Evolutionary conservation across 2,888 invertebrate species (phyloP).

Genomic region (Axea sp.): DNA sequence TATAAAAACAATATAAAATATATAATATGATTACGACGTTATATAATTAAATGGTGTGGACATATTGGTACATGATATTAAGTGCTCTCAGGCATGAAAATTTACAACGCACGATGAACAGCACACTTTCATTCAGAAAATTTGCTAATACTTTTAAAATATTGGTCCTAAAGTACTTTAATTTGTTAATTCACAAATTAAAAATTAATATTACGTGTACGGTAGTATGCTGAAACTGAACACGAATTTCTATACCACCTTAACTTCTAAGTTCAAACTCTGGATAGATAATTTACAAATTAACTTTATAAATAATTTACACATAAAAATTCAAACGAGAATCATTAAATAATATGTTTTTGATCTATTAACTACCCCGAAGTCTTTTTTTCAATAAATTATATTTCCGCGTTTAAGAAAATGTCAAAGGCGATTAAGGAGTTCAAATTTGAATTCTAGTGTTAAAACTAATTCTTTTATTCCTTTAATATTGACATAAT

Average conservation of each 20-base stretch:
- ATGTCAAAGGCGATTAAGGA: too few relatives aligned
- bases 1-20: conserved; percentile 24
- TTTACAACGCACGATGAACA: conserved; percentile 50
- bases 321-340: conserved; percentile 22
- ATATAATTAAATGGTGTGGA: conserved; percentile 20
- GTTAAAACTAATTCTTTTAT: too few relatives aligned
- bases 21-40: conserved; percentile 28
- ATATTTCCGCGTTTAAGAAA: conserved; percentile 19
- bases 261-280: conserved; percentile 26
- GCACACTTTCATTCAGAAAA: conserved; percentile 51
- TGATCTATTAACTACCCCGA: conserved; percentile 8
- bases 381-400: conserved; percentile 43
- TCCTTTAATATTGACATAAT: too few relatives aligned
- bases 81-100: conserved; percentile 45
- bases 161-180: conserved; percentile 4
- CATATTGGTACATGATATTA: conserved; percentile 12
- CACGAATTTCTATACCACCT: conserved; percentile 20
- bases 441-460: too few relatives aligned
- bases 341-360: conserved; percentile 13
- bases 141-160: conserved; percentile 34
- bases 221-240: not conserved
- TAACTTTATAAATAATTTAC: conserved; percentile 51
- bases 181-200: not conserved
- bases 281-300: conserved; percentile 17
- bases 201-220: not conserved